phyloP scores from a whole-genome alignment of 2,113 vertebrate species.

The Tyto alba region DNA sequence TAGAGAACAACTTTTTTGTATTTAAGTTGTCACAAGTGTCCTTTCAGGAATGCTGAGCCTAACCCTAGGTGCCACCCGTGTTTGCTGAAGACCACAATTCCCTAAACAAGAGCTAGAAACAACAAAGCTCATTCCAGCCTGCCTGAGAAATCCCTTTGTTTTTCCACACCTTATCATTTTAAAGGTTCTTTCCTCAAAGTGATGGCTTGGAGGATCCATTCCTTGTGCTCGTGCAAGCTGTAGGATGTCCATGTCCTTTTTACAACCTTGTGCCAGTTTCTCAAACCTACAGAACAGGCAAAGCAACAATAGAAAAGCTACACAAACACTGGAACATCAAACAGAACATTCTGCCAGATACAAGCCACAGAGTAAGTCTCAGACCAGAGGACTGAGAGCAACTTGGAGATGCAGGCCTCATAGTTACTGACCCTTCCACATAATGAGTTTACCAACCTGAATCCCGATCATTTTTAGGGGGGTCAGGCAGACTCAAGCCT shows the following conservation, averaged over 20 bases:
- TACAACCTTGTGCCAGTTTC: constrained; percentile 87
- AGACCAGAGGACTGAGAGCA: not conserved
- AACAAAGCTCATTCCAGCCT: not conserved
- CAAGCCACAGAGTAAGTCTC: not conserved
- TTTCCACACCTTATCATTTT: constrained; percentile 84
- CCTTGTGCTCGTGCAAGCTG: constrained; percentile 85
- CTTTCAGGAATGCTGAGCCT: not conserved
- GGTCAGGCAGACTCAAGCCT: not conserved
- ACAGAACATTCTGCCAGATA: not conserved
- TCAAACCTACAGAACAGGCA: constrained; percentile 79
- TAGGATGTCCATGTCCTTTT: constrained; percentile 87
- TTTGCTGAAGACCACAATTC: not conserved
- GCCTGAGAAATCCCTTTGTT: not conserved
- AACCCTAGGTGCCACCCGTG: not conserved
- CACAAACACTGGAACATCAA: not conserved
- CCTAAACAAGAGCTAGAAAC: not conserved
- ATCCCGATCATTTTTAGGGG: not conserved
- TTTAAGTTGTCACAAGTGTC: not conserved
- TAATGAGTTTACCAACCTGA: not conserved
- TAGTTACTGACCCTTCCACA: not conserved
- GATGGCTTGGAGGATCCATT: constrained; percentile 89
- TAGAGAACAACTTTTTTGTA: not conserved
- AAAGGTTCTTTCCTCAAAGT: constrained; percentile 90
- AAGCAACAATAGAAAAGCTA: not conserved
- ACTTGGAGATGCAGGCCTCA: not conserved